A percentile compares a stretch with the other conserved stretches of the same genome.
Conservation (phyloP, 2,113 vertebrate species). For the Sinocyclocheilus anophthalmus region DNA sequence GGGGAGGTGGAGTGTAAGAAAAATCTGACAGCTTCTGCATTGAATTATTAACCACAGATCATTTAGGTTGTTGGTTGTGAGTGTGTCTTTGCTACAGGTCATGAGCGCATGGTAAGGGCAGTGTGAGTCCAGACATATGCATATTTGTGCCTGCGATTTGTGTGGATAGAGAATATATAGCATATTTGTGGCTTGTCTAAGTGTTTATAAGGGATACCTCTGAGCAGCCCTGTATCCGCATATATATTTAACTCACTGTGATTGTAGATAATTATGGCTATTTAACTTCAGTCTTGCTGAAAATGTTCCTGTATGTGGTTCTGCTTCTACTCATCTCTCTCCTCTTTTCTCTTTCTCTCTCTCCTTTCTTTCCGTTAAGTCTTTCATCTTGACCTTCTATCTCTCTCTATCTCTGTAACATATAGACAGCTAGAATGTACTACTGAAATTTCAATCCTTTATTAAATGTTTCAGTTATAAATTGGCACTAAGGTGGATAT, state of each 20-base stretch:
- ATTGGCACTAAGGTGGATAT: not conserved
- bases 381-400: constrained; percentile 12
- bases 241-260: constrained; percentile 53
- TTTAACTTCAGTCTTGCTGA: constrained; percentile 45
- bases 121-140: constrained; percentile 9
- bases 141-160: constrained; percentile 20
- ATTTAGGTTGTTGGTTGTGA: constrained; percentile 20
- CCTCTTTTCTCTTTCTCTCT: constrained; percentile 2
- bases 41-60: constrained; percentile 23
- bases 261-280: constrained; percentile 55
- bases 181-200: constrained; percentile 37
- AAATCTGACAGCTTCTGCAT: not conserved
- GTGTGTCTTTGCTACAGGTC: constrained; percentile 21
- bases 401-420: not conserved
- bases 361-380: not conserved
- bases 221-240: constrained; percentile 32
- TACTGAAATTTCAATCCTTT: not conserved
- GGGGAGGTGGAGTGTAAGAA: not conserved
- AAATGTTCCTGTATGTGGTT: constrained; percentile 52
- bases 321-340: constrained; percentile 15
- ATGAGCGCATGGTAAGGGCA: not conserved
- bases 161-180: constrained; percentile 30
- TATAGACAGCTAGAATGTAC: not conserved
- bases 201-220: constrained; percentile 41
- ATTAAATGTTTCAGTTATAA: not conserved